phyloP scores from a whole-genome alignment of 2,797 vertebrate species.

The Podargus strigoides region DNA sequence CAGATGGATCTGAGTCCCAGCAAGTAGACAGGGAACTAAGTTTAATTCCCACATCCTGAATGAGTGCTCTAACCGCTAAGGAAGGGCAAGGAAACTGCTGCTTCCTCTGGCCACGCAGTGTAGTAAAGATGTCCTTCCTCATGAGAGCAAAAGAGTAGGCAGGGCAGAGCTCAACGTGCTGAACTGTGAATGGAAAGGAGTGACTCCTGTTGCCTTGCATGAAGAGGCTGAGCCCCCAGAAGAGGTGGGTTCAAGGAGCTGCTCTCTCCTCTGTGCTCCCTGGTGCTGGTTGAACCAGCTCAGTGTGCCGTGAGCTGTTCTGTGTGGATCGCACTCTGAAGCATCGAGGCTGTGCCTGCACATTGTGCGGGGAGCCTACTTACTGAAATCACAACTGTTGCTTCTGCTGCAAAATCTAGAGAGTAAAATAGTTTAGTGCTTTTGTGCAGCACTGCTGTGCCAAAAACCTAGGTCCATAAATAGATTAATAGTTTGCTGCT shows the following conservation, averaged over 20 bases:
- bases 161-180: neutral
- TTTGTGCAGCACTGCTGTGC: neutral
- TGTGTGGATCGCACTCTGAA: fast-evolving
- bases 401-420: neutral
- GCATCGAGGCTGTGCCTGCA: neutral
- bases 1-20: neutral
- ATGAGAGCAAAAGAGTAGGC: neutral
- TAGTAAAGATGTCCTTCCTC: neutral
- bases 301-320: fast-evolving
- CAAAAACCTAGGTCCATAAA: neutral
- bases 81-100: conserved; percentile 30
- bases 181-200: neutral
- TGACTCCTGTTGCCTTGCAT: neutral
- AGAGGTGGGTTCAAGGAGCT: neutral
- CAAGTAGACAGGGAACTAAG: neutral
- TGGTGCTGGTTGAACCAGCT: neutral
- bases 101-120: neutral
- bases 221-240: neutral
- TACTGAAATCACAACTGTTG: neutral
- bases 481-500: neutral
- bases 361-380: fast-evolving
- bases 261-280: fast-evolving
- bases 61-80: neutral
- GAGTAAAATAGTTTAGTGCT: neutral
- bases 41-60: conserved; percentile 42